A percentile compares a stretch with the other conserved stretches of the same genome.
Evolutionary conservation across 2,113 vertebrate species (phyloP).

Genomic region (Chaenogobius annularis): DNA sequence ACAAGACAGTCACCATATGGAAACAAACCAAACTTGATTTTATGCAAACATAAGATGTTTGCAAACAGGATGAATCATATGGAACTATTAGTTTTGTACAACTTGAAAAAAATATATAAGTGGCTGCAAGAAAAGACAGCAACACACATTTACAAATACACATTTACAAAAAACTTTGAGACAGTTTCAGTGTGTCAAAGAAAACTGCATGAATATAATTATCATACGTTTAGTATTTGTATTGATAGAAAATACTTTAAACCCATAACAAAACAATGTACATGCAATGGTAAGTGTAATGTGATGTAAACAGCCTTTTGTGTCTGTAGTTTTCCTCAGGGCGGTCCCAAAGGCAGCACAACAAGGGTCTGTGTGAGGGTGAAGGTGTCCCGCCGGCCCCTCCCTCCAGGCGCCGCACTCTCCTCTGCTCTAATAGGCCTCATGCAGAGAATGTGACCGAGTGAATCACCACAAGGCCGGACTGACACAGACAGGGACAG

Average conservation of each 20-base stretch:
- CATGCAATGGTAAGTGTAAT: not conserved
- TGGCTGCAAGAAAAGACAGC: too few relatives aligned
- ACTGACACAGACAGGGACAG: not conserved
- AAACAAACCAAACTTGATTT: too few relatives aligned
- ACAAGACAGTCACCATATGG: too few relatives aligned
- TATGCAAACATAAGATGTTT: too few relatives aligned
- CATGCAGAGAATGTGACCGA: slow-evolving; percentile 13
- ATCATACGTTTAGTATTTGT: too few relatives aligned
- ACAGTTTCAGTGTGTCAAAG: too few relatives aligned
- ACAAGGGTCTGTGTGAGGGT: not conserved
- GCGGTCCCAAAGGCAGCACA: slow-evolving; percentile 4
- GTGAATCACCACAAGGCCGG: slow-evolving; percentile 1
- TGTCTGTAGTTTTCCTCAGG: not conserved
- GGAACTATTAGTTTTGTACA: too few relatives aligned
- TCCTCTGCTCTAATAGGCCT: slow-evolving; percentile 5
- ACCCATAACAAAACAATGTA: not conserved
- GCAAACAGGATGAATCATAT: too few relatives aligned
- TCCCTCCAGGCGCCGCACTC: not conserved
- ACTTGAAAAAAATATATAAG: too few relatives aligned
- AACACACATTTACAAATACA: too few relatives aligned
- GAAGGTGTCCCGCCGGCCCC: slow-evolving; percentile 1
- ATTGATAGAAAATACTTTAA: not conserved
- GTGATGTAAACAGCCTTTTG: not conserved
- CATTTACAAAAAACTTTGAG: too few relatives aligned
- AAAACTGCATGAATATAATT: too few relatives aligned